phyloP scores from a whole-genome alignment of 2,113 vertebrate genomes.

The Pseudorasbora parva region DNA sequence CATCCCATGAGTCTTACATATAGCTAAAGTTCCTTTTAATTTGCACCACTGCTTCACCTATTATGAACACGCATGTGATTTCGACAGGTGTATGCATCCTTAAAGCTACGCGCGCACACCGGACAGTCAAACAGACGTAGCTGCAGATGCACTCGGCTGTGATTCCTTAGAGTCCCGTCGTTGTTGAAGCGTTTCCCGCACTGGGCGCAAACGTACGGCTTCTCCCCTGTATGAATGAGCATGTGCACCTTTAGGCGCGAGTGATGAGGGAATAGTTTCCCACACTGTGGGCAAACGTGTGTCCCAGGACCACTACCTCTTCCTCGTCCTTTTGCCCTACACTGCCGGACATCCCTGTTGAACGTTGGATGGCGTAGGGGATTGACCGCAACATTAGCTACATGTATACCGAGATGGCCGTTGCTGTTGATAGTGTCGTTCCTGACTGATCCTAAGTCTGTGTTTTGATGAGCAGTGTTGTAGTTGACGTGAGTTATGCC shows the following conservation, averaged over 20 bases:
- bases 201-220: slow-evolving; percentile 52
- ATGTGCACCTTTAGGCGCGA: slow-evolving; percentile 58
- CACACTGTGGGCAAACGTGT: slow-evolving; percentile 53
- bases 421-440: not conserved
- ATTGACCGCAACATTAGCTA: not conserved
- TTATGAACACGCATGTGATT: slow-evolving; percentile 57
- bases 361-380: not conserved
- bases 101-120: slow-evolving; percentile 59
- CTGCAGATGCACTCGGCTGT: slow-evolving; percentile 53
- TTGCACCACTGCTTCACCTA: not conserved
- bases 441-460: not conserved
- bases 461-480: slow-evolving; percentile 4
- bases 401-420: not conserved
- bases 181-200: slow-evolving; percentile 62
- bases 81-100: slow-evolving; percentile 63
- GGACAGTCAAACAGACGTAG: slow-evolving; percentile 55
- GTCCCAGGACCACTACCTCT: not conserved
- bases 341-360: not conserved
- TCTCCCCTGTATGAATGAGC: slow-evolving; percentile 58
- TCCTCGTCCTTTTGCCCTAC: slow-evolving; percentile 8
- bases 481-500: not conserved
- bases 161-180: slow-evolving; percentile 58
- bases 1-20: not conserved
- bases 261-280: slow-evolving; percentile 53
- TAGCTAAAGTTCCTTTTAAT: not conserved